Evolutionary conservation across 2,888 invertebrate genomes (phyloP).

Genomic region (Eledona agricola): DNA sequence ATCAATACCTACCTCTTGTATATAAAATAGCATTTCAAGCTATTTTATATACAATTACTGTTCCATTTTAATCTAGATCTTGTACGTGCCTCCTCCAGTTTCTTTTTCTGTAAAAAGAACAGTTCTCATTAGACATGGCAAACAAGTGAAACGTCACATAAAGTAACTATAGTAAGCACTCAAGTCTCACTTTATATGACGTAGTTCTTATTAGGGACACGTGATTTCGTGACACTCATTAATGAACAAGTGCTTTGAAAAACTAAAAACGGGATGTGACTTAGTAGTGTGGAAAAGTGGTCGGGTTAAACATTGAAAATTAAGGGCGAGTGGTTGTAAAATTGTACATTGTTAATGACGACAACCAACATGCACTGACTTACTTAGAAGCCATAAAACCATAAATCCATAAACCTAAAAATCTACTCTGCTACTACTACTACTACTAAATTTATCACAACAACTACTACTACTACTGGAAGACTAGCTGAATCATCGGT

Average conservation of each 20-base stretch:
- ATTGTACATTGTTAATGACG: slow-evolving; percentile 25
- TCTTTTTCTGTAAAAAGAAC: slow-evolving; percentile 77
- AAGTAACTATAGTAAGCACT: background rate
- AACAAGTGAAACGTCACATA: slow-evolving; percentile 14
- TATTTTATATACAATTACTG: slow-evolving; percentile 42
- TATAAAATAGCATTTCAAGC: slow-evolving; percentile 33
- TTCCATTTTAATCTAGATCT: too few relatives aligned
- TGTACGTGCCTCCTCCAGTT: slow-evolving; percentile 83
- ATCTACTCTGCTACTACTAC: slow-evolving; percentile 9
- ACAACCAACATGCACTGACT: slow-evolving; percentile 24
- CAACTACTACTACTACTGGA: too few relatives aligned
- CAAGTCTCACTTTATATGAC: slow-evolving; percentile 20
- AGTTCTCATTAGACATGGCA: slow-evolving; percentile 43
- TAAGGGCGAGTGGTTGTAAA: slow-evolving; percentile 5
- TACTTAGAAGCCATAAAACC: slow-evolving; percentile 22
- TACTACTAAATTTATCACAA: slow-evolving; percentile 7
- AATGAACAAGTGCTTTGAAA: slow-evolving; percentile 1
- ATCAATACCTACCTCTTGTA: slow-evolving; percentile 22
- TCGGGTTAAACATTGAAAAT: background rate
- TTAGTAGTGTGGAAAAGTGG: slow-evolving; percentile 2
- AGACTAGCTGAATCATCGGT: too few relatives aligned
- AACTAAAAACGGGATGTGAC: slow-evolving; percentile 1
- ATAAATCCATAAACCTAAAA: too few relatives aligned
- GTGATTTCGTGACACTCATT: slow-evolving; percentile 4
- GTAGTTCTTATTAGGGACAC: slow-evolving; percentile 2